Base-by-base conservation (phyloP, 2,113 vertebrate species). In the Suncus etruscus region DNA sequence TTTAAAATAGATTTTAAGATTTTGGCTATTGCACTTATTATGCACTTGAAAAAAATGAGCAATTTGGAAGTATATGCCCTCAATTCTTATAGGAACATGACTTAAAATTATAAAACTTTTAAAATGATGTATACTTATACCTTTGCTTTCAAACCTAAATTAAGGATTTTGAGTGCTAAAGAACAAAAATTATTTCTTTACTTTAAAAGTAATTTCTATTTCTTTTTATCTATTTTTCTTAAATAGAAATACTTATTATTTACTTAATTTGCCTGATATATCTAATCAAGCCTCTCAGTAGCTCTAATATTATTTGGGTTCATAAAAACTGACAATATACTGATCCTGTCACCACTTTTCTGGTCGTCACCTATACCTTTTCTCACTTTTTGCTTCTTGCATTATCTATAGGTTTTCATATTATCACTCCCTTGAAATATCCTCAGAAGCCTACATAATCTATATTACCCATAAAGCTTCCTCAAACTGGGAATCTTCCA, bases 381-480 rank as follows among this genome's bases (percentile, higher is more conserved):
- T 76, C 72, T 83, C 68, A 73, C n/a, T 85, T 63, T 77, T 51
- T 39, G 72, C 48, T 18, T 39, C 20, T 24, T 45, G 7, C 51
- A 61, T 31, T 72, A 89, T 87, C 66, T 8, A n/a, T 68, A 45
- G 11, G 25, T 58, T 87, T 31, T 72, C 24, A 25, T 73, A 16
- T 74, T 74, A 79, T 39, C 47, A 78, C 50, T 88, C 47, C 68
- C 89, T 65, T 83, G 80, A 80, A 92, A 76, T 50, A 75, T 72
- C 6, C 47, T 82, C 61, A 32, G 1, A 24, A 76, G 68, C 27
- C 75, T 29, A 11, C 31, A 10, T 63, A 79, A 93, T 93, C 87
- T 75, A 63, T 85, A 78, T 69, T 45, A 39, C 39, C 12, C 66
- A 75, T 93, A 79, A 93, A 91, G 81, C 32, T 87, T 10, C 39